Conservation (phyloP, 1,140 invertebrate genomes). For the Alviniconcha marisindica region DNA sequence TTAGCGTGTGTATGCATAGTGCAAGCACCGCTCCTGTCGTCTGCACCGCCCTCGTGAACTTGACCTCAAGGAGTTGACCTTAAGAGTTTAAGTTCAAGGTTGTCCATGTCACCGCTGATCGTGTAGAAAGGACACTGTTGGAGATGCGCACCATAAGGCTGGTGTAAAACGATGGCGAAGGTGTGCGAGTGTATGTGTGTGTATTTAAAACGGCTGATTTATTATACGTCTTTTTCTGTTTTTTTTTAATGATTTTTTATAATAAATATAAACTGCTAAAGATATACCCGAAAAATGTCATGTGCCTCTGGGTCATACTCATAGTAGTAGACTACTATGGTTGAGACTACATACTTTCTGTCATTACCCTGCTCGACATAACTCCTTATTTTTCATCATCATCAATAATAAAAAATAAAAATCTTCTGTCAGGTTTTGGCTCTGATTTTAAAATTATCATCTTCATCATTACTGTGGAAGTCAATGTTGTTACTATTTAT, state of each 20-base stretch:
- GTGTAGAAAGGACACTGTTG: background rate
- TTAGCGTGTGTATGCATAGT: background rate
- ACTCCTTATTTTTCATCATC: too few species aligned
- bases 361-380: too few species aligned
- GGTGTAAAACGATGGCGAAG: background rate
- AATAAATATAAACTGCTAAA: background rate
- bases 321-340: too few species aligned
- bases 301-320: background rate
- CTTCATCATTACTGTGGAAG: too few species aligned
- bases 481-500: too few species aligned
- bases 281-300: background rate
- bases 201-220: background rate
- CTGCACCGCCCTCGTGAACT: background rate
- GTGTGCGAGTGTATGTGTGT: too few species aligned
- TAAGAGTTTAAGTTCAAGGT: background rate
- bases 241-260: background rate
- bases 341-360: too few species aligned
- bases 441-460: too few species aligned
- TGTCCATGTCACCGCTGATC: background rate
- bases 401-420: too few species aligned
- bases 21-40: too few species aligned
- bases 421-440: too few species aligned
- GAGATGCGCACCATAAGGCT: background rate
- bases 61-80: background rate
- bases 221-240: background rate